A percentile compares a stretch with the other conserved stretches of the same genome.
These are phyloP conservation scores for Cercopithecus neglectus DNA, from an alignment of 2,797 vertebrate genomes.

Conservation along the genomic window DNA sequence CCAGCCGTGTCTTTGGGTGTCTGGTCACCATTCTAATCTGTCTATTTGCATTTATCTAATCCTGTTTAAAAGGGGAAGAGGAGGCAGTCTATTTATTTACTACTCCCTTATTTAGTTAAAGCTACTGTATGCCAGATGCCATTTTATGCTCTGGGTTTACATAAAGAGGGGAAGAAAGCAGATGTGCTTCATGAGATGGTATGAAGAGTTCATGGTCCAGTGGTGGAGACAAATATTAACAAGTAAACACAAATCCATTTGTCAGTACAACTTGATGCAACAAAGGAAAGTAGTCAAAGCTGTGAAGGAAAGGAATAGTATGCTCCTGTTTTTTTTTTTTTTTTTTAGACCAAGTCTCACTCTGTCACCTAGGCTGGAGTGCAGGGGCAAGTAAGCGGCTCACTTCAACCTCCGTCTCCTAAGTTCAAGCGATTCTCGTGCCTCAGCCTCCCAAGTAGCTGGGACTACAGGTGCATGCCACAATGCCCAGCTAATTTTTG, in stretches of 20 bases:
- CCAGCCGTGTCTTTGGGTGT: background rate
- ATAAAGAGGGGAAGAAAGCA: background rate
- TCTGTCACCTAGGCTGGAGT: no score
- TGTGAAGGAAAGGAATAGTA: background rate
- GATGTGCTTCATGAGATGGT: background rate
- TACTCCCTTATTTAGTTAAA: background rate
- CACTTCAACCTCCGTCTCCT: no score
- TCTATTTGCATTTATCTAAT: background rate
- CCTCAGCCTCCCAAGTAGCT: no score
- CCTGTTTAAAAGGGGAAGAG: background rate
- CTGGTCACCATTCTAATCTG: background rate
- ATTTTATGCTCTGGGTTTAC: background rate
- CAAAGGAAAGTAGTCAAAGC: background rate
- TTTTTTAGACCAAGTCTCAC: background rate
- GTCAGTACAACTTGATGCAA: background rate
- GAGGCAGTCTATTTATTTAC: background rate
- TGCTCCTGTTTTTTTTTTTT: background rate
- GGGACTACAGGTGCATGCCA: no score
- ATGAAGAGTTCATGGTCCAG: background rate
- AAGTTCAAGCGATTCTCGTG: no score
- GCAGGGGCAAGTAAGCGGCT: no score
- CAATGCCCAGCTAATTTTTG: no score
- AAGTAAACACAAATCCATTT: background rate
- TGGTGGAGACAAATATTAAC: background rate
- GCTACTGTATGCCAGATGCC: background rate